A percentile compares a stretch with the other conserved stretches of the same genome.
These are phyloP conservation scores for Cebus imitator DNA, from an alignment of 2,113 vertebrate genomes.

Conservation along the genomic window DNA sequence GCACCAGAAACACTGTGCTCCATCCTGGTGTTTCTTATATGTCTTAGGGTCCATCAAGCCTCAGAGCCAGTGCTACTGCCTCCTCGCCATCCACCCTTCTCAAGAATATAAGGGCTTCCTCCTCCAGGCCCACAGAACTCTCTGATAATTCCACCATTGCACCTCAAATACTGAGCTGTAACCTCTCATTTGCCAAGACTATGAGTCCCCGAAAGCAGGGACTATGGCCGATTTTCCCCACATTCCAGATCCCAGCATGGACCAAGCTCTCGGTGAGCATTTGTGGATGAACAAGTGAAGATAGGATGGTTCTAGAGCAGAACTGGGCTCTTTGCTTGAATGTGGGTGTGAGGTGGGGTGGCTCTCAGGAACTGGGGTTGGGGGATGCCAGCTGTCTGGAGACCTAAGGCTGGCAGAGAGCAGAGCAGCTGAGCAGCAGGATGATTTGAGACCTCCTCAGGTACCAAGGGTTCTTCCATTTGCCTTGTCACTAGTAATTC, in stretches of 20 bases:
- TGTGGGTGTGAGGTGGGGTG: too few species aligned
- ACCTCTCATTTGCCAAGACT: background rate
- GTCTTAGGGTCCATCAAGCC: background rate
- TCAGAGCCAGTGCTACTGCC: background rate
- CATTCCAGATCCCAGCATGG: too few species aligned
- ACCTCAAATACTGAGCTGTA: background rate
- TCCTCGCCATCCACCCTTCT: background rate
- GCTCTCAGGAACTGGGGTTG: background rate
- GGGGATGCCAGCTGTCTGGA: fast-evolving
- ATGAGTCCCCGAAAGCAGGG: background rate
- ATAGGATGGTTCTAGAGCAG: background rate
- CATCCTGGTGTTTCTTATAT: background rate
- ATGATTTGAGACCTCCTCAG: background rate
- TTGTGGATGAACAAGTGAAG: background rate
- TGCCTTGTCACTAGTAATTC: background rate
- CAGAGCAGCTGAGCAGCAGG: background rate
- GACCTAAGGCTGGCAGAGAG: background rate
- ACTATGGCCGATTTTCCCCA: too few species aligned
- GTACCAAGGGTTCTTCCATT: background rate
- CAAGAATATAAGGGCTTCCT: fast-evolving
- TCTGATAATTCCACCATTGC: background rate
- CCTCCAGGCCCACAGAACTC: background rate
- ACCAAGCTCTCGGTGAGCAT: background rate
- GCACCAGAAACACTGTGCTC: background rate
- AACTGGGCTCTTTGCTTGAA: background rate